phyloP scores from a whole-genome alignment of 2,797 vertebrate species.

The Lates japonicus region DNA sequence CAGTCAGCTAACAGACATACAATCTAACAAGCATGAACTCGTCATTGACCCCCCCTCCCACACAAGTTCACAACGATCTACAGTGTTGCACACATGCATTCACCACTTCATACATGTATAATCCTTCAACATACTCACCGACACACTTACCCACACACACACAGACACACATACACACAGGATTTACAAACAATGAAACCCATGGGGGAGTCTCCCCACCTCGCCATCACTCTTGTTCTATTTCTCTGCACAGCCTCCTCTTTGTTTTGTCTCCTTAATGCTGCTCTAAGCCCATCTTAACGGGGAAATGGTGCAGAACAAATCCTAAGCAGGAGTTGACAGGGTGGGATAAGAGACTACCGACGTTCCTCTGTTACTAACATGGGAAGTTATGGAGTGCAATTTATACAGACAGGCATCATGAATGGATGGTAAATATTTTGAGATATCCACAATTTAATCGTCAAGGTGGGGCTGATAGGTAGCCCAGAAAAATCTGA shows the following conservation, averaged over 20 bases:
- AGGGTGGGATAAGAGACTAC: conserved; percentile 72
- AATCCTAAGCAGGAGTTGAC: conserved; percentile 79
- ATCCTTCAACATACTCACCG: conserved; percentile 7
- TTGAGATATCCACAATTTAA: neutral
- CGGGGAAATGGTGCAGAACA: conserved; percentile 83
- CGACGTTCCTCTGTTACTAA: conserved; percentile 33
- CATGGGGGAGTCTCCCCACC: conserved; percentile 52
- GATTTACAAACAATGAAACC: conserved; percentile 63
- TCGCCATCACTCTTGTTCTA: conserved; percentile 59
- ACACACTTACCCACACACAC: conserved; percentile 13
- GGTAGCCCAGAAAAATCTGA: too few species aligned
- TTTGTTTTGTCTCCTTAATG: conserved; percentile 79
- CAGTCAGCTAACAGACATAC: neutral
- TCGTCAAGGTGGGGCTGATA: neutral
- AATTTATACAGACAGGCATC: neutral
- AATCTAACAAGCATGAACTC: neutral
- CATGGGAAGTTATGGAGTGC: conserved; percentile 30
- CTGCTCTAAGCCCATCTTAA: conserved; percentile 82
- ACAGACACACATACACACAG: conserved; percentile 22
- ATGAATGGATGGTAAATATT: conserved; percentile 11
- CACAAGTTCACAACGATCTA: too few species aligned
- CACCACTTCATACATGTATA: neutral
- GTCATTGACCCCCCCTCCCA: neutral
- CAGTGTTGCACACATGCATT: neutral
- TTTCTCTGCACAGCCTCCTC: conserved; percentile 62